These are phyloP conservation scores for Scaptomyza reducta DNA, from an alignment of 2,888 invertebrate species.

Conservation along the genomic window DNA sequence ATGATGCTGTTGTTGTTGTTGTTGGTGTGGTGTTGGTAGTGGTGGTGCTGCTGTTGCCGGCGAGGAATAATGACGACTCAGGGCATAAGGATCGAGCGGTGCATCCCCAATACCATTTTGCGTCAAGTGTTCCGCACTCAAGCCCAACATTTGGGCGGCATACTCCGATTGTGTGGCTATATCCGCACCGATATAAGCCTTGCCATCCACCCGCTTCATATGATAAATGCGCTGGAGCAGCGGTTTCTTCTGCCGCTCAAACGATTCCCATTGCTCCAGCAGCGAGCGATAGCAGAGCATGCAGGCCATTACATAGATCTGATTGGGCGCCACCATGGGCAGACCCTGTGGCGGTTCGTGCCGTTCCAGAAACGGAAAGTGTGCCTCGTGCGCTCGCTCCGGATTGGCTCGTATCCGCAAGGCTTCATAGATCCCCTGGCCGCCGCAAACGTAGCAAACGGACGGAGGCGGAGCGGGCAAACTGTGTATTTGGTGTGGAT, in stretches of 20 bases:
- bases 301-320: conserved; percentile 89
- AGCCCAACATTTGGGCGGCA: conserved; percentile 93
- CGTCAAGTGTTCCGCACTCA: conserved; percentile 86
- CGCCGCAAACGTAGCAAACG: conserved; percentile 90
- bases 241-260: conserved; percentile 93
- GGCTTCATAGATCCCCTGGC: conserved; percentile 87
- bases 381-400: conserved; percentile 90
- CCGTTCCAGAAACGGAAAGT: conserved; percentile 95
- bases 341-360: conserved; percentile 93
- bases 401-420: conserved; percentile 88
- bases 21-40: conserved; percentile 27
- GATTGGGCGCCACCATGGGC: conserved; percentile 82
- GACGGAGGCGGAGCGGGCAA: conserved; percentile 67
- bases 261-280: conserved; percentile 95
- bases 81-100: conserved; percentile 62
- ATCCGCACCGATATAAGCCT: conserved; percentile 94
- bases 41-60: conserved; percentile 28
- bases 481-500: neutral
- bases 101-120: conserved; percentile 68
- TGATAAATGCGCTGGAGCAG: conserved; percentile 95
- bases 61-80: conserved; percentile 66
- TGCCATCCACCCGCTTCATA: conserved; percentile 95
- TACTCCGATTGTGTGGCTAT: conserved; percentile 96
- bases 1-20: conserved; percentile 61
- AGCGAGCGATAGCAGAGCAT: conserved; percentile 94